Evolutionary conservation across 2,888 invertebrate genomes (phyloP).

Genomic region (Scrobipalpa costella): DNA sequence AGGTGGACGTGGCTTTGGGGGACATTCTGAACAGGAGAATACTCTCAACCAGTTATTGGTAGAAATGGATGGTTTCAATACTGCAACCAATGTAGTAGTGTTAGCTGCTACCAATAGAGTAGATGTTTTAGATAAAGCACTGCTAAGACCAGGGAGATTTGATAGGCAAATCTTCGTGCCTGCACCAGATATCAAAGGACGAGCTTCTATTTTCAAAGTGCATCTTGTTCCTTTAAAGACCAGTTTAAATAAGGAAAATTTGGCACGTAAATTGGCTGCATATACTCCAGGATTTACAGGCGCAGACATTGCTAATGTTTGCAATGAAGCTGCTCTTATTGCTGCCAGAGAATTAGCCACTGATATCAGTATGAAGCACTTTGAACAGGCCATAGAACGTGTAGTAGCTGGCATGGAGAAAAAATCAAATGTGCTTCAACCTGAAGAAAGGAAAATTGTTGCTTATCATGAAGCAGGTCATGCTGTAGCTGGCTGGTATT

Average conservation of each 20-base stretch:
- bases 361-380: conserved; percentile 93
- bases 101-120: conserved; percentile 99
- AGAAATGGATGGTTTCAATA: conserved; percentile 99
- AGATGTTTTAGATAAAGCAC: conserved; percentile 97
- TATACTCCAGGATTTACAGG: conserved; percentile 99
- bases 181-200: conserved; percentile 97
- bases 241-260: conserved; percentile 89
- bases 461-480: conserved; percentile 99
- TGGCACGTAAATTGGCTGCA: conserved; percentile 98
- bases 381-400: conserved; percentile 99
- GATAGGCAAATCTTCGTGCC: conserved; percentile 99
- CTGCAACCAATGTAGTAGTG: conserved; percentile 98
- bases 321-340: conserved; percentile 99
- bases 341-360: conserved; percentile 95
- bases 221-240: conserved; percentile 95
- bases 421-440: conserved; percentile 98
- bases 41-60: conserved; percentile 99
- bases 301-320: conserved; percentile 99
- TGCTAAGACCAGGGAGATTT: conserved; percentile 99
- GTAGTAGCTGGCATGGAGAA: conserved; percentile 99
- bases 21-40: conserved; percentile 99
- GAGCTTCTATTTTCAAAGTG: conserved; percentile 96
- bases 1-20: conserved; percentile 94
- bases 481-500: conserved; percentile 99
- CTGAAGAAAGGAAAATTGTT: conserved; percentile 98